A percentile compares a stretch with the other conserved stretches of the same genome.
Evolutionary conservation across 2,113 vertebrate genomes (phyloP).

Genomic region (Rhinoderma darwinii): DNA sequence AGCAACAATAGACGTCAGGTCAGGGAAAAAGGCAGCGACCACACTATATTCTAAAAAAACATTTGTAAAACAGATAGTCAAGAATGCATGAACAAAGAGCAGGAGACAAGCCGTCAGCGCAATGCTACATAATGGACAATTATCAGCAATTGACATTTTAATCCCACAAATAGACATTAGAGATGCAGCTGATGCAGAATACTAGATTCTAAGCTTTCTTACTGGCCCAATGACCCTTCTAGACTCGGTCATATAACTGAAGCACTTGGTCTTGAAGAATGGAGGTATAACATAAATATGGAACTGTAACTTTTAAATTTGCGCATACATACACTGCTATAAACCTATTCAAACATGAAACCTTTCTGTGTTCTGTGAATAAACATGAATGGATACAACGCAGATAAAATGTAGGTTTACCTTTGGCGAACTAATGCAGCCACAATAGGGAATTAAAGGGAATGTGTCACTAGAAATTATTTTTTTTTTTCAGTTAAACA

Average conservation of each 20-base stretch:
- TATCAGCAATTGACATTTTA: neutral
- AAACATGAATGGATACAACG: neutral
- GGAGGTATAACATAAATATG: neutral
- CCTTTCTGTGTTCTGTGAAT: neutral
- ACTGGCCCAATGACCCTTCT: neutral
- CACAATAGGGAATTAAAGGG: too few relatives aligned
- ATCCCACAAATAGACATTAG: neutral
- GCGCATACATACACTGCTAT: too few relatives aligned
- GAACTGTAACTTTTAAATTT: neutral
- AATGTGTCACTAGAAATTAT: too few relatives aligned
- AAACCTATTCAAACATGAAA: neutral
- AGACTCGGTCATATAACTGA: neutral
- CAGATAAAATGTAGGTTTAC: too few relatives aligned
- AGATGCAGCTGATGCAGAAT: neutral
- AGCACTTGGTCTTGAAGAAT: neutral
- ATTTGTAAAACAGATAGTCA: neutral
- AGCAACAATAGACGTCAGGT: conserved; percentile 32
- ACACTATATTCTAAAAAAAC: neutral
- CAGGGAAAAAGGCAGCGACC: neutral
- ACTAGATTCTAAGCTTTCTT: neutral
- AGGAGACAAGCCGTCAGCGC: too few relatives aligned
- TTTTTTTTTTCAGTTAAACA: too few relatives aligned
- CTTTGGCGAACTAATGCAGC: too few relatives aligned
- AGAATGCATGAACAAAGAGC: neutral
- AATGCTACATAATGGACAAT: neutral